Conservation (phyloP, 2,888 invertebrate genomes). For the Uloborus plumipes region DNA sequence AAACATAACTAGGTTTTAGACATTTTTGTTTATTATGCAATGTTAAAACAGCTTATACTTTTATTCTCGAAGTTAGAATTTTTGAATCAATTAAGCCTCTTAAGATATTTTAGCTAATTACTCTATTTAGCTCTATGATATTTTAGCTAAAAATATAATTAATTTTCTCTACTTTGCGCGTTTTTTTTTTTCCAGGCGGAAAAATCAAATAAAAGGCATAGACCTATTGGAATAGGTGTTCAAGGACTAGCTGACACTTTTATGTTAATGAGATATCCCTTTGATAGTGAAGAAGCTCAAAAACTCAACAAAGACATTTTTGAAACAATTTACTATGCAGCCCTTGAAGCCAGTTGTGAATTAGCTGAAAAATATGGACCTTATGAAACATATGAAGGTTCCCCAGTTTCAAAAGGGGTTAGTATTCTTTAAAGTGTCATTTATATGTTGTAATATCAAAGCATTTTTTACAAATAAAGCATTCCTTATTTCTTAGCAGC, state of each 20-base stretch:
- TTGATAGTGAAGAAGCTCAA: slow-evolving; percentile 88
- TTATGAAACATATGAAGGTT: slow-evolving; percentile 92
- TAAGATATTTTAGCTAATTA: too few species aligned
- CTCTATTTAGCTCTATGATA: too few species aligned
- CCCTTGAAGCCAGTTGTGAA: slow-evolving; percentile 95
- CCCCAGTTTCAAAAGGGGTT: slow-evolving; percentile 92
- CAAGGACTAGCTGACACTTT: slow-evolving; percentile 98
- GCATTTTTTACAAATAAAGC: background rate
- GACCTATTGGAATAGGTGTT: slow-evolving; percentile 87
- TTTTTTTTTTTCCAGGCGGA: slow-evolving; percentile 72
- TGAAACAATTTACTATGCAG: slow-evolving; percentile 97
- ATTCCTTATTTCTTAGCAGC: background rate
- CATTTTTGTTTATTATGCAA: too few species aligned
- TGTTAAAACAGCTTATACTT: too few species aligned
- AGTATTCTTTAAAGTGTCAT: slow-evolving; percentile 66
- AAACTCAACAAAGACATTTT: slow-evolving; percentile 94
- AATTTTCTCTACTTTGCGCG: too few species aligned
- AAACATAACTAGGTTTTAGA: too few species aligned
- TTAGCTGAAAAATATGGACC: slow-evolving; percentile 86
- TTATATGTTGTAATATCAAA: too few species aligned
- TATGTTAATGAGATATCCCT: slow-evolving; percentile 91
- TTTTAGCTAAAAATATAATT: too few species aligned
- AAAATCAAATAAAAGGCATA: slow-evolving; percentile 84
- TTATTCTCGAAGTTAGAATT: too few species aligned
- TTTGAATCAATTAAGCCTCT: too few species aligned